Evolutionary conservation across 2,113 vertebrate species (phyloP).

Genomic region (Sakesphorus luctuosus): DNA sequence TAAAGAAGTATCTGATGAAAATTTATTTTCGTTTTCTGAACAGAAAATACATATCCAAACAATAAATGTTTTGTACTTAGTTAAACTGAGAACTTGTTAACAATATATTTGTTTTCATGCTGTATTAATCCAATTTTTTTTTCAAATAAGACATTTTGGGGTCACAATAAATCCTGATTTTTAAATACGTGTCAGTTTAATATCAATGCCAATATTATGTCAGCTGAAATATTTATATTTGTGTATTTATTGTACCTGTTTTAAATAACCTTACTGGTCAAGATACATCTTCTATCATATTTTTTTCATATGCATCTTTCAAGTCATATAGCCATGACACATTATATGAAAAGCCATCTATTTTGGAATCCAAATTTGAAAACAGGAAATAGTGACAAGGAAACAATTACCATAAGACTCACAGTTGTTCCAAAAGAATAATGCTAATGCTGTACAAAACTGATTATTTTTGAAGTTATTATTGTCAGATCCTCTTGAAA

Average conservation of each 20-base stretch:
- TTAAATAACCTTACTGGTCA: not conserved
- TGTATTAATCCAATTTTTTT: not conserved
- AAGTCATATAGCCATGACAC: not conserved
- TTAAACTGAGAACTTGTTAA: not conserved
- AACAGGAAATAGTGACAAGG: not conserved
- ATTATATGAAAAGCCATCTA: not conserved
- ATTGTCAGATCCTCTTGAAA: not conserved
- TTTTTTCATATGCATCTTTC: not conserved
- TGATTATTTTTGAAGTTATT: not conserved
- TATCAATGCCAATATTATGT: not conserved
- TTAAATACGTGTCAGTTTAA: not conserved
- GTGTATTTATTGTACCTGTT: not conserved
- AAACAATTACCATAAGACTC: not conserved
- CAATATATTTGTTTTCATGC: not conserved
- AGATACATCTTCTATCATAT: not conserved
- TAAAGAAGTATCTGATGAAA: not conserved
- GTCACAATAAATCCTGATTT: not conserved
- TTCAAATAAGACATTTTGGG: not conserved
- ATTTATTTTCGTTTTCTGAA: not conserved
- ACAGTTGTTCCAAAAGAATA: not conserved
- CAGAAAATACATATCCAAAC: not conserved
- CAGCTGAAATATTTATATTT: not conserved
- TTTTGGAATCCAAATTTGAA: not conserved
- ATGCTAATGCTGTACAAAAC: not conserved
- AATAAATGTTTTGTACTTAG: not conserved